phyloP scores from a whole-genome alignment of 2,797 vertebrate genomes.

The Dryobates pubescens region DNA sequence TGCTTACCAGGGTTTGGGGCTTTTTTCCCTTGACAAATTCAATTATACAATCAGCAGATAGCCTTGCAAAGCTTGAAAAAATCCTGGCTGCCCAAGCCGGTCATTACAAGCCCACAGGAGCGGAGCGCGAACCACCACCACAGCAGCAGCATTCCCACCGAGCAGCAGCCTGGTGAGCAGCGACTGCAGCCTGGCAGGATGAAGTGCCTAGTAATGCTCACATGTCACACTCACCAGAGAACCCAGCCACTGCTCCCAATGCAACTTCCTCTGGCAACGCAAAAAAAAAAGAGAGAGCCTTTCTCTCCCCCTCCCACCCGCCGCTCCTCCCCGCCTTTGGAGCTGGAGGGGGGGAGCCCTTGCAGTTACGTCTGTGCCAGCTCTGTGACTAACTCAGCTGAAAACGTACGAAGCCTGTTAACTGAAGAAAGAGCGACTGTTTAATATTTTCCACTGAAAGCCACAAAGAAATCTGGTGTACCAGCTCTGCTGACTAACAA shows the following conservation, averaged over 20 bases:
- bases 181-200: constrained; percentile 76
- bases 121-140: background rate
- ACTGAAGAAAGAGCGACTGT: constrained; percentile 74
- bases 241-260: constrained; percentile 71
- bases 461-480: constrained; percentile 78
- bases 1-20: constrained; percentile 1
- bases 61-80: background rate
- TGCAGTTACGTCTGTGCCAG: constrained; percentile 67
- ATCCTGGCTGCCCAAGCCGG: background rate
- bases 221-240: constrained; percentile 78
- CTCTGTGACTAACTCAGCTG: constrained; percentile 78
- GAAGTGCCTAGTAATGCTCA: constrained; percentile 82
- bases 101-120: background rate
- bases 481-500: constrained; percentile 77
- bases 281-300: background rate
- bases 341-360: background rate
- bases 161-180: constrained; percentile 72
- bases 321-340: too few species aligned
- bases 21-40: background rate
- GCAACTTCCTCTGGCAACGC: constrained; percentile 76
- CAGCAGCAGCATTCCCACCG: constrained; percentile 61
- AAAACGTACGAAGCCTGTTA: constrained; percentile 74
- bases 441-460: constrained; percentile 83
- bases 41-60: constrained; percentile 43
- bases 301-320: background rate